phyloP scores from a whole-genome alignment of 2,113 vertebrate genomes.

The Athene noctua region DNA sequence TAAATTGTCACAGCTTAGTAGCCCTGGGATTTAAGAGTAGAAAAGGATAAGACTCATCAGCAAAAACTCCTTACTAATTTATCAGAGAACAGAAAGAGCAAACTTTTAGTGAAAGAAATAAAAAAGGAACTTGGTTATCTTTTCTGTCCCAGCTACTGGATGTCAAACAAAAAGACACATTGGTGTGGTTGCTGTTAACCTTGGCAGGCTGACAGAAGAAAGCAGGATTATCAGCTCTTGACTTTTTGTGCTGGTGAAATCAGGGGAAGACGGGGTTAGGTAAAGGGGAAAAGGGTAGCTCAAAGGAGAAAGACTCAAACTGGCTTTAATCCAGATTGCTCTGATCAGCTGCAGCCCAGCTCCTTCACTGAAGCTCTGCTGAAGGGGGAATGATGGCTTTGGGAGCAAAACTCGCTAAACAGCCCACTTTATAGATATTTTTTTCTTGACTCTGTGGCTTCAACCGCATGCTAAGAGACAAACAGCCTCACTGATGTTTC shows the following conservation, averaged over 20 bases:
- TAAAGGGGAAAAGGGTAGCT: background rate
- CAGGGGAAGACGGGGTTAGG: background rate
- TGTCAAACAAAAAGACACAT: background rate
- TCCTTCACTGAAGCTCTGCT: background rate
- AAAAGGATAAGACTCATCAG: constrained; percentile 52
- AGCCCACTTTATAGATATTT: background rate
- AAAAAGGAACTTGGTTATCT: background rate
- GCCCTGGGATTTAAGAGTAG: constrained; percentile 56
- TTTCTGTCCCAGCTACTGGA: background rate
- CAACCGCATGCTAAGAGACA: background rate
- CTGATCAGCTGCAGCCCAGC: background rate
- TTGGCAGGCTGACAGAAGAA: background rate
- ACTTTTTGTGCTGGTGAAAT: background rate
- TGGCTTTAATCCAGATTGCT: background rate
- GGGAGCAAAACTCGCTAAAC: background rate
- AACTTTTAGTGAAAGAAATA: background rate
- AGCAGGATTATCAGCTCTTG: background rate
- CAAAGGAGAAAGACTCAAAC: background rate
- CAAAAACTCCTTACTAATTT: constrained; percentile 61
- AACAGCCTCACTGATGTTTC: background rate
- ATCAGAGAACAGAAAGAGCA: constrained; percentile 14
- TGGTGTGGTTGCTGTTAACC: background rate
- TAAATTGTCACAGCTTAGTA: constrained; percentile 69
- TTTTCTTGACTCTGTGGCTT: background rate
- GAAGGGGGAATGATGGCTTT: background rate